Evolutionary conservation across 2,888 invertebrate species (phyloP).

Genomic region (Scaptomyza caliginosa): DNA sequence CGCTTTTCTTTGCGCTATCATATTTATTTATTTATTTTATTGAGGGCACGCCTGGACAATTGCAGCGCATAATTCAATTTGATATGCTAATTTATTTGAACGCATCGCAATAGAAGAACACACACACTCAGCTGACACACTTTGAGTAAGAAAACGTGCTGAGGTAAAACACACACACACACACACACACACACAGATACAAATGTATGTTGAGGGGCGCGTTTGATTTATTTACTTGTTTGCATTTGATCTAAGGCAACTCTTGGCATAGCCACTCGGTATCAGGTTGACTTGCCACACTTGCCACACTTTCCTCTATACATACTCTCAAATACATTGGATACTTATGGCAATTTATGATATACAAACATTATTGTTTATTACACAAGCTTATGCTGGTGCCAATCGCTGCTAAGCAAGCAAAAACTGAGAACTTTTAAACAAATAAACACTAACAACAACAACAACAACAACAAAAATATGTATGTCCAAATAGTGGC

Average conservation of each 20-base stretch:
- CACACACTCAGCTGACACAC: not conserved
- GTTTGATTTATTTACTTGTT: not conserved
- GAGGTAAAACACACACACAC: too few relatives aligned
- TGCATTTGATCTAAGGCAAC: not conserved
- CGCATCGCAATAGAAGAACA: constrained; percentile 17
- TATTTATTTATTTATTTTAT: constrained; percentile 56
- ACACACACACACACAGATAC: too few relatives aligned
- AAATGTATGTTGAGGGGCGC: not conserved
- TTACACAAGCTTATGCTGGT: too few relatives aligned
- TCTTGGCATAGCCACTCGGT: not conserved
- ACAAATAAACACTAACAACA: constrained; percentile 24
- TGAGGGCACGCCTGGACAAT: constrained; percentile 65
- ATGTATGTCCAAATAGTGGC: constrained; percentile 23
- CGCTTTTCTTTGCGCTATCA: constrained; percentile 42
- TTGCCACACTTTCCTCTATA: constrained; percentile 20
- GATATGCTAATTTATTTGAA: constrained; percentile 63
- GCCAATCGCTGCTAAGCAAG: not conserved
- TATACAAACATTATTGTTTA: not conserved
- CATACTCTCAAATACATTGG: too few relatives aligned
- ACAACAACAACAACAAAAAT: too few relatives aligned
- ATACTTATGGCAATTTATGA: too few relatives aligned
- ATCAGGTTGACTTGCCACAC: not conserved
- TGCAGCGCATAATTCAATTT: constrained; percentile 74
- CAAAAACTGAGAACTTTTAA: constrained; percentile 9
- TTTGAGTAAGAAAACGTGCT: not conserved